phyloP scores from a whole-genome alignment of 53 echinoderm and acorn worm genomes.

The Astropecten irregularis region DNA sequence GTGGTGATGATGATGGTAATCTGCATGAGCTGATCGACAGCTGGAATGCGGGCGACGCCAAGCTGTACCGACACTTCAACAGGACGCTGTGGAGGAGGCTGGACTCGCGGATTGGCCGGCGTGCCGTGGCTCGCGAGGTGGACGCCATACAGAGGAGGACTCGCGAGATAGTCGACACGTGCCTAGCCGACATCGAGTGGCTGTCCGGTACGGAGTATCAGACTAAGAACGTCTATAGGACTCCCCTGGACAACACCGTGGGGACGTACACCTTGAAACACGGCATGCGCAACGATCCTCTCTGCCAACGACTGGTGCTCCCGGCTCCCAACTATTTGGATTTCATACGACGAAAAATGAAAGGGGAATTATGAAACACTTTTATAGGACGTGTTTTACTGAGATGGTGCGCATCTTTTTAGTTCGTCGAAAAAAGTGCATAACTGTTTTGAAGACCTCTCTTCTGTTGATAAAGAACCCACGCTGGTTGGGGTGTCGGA shows the following conservation, averaged over 20 bases:
- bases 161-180: not conserved
- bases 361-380: not conserved
- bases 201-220: constrained; percentile 3
- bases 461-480: no score
- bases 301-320: constrained; percentile 5
- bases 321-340: constrained; percentile 9
- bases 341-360: constrained; percentile 16
- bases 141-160: constrained; percentile 14
- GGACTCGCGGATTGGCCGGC: constrained; percentile 8
- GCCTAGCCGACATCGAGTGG: constrained; percentile 20
- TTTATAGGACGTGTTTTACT: no score
- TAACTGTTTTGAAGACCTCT: no score
- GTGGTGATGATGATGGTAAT: not conserved
- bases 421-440: no score
- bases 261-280: not conserved
- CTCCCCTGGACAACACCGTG: constrained; percentile 18
- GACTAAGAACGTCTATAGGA: constrained; percentile 7
- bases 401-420: no score
- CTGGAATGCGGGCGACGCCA: constrained; percentile 22
- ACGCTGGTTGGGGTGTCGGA: no score
- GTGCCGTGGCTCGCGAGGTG: not conserved
- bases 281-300: not conserved
- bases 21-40: not conserved
- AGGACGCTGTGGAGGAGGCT: constrained; percentile 8
- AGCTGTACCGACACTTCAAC: constrained; percentile 15